Percentiles rank a stretch among this genome's conserved stretches.
These are phyloP conservation scores for Thinocorus orbignyianus DNA, from an alignment of 2,113 vertebrate species.

Conservation along the genomic window DNA sequence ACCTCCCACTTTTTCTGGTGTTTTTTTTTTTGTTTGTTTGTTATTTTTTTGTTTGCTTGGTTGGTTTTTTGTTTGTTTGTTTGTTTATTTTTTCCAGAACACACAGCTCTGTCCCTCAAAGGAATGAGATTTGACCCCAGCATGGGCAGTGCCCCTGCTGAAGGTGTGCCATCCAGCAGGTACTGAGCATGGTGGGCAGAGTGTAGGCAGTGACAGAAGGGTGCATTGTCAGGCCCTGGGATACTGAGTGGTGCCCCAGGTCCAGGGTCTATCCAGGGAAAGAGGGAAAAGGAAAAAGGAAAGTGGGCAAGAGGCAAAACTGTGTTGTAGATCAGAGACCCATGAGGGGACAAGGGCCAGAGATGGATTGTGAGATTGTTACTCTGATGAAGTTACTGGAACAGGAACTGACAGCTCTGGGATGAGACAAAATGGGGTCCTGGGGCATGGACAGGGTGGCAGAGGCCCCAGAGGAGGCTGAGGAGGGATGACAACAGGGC, in stretches of 20 bases:
- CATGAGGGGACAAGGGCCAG: not conserved
- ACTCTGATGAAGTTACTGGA: not conserved
- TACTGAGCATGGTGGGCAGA: not conserved
- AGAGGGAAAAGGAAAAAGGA: no score
- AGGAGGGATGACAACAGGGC: not conserved
- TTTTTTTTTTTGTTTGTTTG: no score
- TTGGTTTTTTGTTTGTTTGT: no score
- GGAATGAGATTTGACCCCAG: not conserved
- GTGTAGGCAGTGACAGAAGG: not conserved
- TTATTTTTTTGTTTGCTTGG: not conserved
- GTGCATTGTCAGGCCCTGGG: not conserved
- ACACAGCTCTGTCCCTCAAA: not conserved
- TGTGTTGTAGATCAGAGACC: not conserved
- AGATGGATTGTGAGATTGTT: fast-evolving
- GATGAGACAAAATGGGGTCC: not conserved
- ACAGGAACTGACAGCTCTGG: not conserved
- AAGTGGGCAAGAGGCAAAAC: not conserved
- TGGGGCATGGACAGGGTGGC: not conserved
- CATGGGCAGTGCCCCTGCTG: not conserved
- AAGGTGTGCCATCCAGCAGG: not conserved
- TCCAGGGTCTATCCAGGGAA: no score
- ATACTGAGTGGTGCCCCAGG: not conserved
- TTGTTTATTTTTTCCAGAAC: not conserved
- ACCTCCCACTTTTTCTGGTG: not conserved
- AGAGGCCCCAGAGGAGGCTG: not conserved